Conservation (phyloP, 2,888 invertebrate species). For the Corbicula japonica region DNA sequence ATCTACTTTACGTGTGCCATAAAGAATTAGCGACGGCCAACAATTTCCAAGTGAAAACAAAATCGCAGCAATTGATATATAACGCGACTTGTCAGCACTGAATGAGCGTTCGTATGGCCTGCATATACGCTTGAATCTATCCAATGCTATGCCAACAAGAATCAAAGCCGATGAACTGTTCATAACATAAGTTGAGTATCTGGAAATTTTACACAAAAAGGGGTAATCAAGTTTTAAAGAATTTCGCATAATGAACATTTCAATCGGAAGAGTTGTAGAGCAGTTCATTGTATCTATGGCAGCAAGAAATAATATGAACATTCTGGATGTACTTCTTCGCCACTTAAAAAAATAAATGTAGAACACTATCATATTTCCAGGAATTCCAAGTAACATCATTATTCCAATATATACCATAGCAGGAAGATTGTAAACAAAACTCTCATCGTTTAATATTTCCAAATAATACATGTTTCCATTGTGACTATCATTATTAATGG, state of each 20-base stretch:
- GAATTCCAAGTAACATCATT: slow-evolving; percentile 70
- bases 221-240: slow-evolving; percentile 65
- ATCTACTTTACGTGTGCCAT: slow-evolving; percentile 67
- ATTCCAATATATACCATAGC: slow-evolving; percentile 68
- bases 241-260: slow-evolving; percentile 69
- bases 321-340: slow-evolving; percentile 69
- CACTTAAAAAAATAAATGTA: slow-evolving; percentile 74
- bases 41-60: slow-evolving; percentile 53
- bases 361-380: slow-evolving; percentile 71
- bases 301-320: slow-evolving; percentile 71
- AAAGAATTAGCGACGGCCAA: slow-evolving; percentile 74
- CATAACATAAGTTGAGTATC: slow-evolving; percentile 71
- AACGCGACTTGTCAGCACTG: slow-evolving; percentile 65
- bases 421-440: slow-evolving; percentile 48
- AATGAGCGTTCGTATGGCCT: slow-evolving; percentile 67
- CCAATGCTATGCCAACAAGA: slow-evolving; percentile 72
- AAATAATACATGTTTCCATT: slow-evolving; percentile 26
- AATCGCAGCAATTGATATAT: slow-evolving; percentile 67
- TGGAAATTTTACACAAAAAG: slow-evolving; percentile 68
- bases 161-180: slow-evolving; percentile 72
- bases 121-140: slow-evolving; percentile 76
- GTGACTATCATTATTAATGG: too few relatives aligned
- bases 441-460: slow-evolving; percentile 32
- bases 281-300: slow-evolving; percentile 72
- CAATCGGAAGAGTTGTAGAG: slow-evolving; percentile 71